Percentiles rank a stretch among this genome's conserved stretches.
These are phyloP conservation scores for Taurulus bubalis DNA, from an alignment of 2,113 vertebrate genomes.

Conservation along the genomic window DNA sequence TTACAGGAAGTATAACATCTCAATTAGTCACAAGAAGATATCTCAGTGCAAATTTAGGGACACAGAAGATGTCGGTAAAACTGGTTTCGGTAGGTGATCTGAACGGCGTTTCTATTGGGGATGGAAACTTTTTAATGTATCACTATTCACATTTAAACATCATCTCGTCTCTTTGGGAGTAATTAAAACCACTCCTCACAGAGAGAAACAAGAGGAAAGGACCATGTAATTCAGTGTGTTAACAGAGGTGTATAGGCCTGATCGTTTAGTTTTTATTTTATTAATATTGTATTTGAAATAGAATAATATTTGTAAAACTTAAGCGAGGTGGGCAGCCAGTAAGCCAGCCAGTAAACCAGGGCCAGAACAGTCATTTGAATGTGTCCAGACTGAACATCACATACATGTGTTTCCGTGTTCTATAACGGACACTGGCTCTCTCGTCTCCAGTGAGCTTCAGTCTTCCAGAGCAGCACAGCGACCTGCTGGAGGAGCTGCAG, in stretches of 20 bases:
- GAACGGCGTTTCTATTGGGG: background rate
- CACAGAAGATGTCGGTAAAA: background rate
- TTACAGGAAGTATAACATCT: background rate
- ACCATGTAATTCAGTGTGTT: background rate
- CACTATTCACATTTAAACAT: background rate
- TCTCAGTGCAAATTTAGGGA: background rate
- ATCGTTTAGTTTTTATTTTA: background rate
- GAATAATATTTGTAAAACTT: background rate
- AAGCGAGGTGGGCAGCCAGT: background rate
- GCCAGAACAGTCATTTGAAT: background rate
- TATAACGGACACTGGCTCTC: background rate
- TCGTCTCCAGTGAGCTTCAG: conserved; percentile 87
- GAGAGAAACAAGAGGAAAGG: background rate
- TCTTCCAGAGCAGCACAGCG: conserved; percentile 85
- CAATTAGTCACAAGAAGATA: background rate
- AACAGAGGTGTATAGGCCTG: background rate
- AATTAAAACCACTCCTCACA: background rate
- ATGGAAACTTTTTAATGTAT: background rate
- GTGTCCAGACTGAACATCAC: background rate
- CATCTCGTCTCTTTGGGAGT: background rate
- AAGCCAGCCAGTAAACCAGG: background rate
- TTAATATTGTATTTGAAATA: background rate
- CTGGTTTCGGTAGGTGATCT: background rate
- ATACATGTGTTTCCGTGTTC: background rate
- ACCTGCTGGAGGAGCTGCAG: conserved; percentile 87